Evolutionary conservation across 2,888 invertebrate species (phyloP), one percentile per base, ranked within the genome.

Genomic region (Cancer borealis): DNA sequence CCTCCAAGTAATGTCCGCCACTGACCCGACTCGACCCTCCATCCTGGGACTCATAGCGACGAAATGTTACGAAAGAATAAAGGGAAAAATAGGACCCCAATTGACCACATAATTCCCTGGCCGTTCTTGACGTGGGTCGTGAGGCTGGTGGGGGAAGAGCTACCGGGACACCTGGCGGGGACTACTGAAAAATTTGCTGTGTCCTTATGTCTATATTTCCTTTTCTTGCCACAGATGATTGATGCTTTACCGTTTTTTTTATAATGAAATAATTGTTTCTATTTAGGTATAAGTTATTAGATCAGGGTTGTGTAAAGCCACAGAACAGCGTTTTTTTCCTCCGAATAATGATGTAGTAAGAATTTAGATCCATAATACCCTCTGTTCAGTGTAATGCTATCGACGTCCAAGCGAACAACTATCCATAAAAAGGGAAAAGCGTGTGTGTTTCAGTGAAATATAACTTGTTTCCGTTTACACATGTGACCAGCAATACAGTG

Each of bases 11-110:
- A 79, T 79, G 30, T 79, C 26, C 79, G 8, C n/a, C 79, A 14
- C 30, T 14, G 30, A 6, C 79, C 79, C 30, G 30, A 5, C 79
- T 2, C 10, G 8, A 6, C 79, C 79, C 30, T 79, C 30, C 79
- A 79, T 30, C 30, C 79, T 79, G 66, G n/a, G 66, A n/a, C 66
- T 66, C 66, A 66, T 6, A 66, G 3, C 1, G 21, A 8, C 66
- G n/a, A 66, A 66, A 66, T 79, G 79, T 79, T 30, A 79, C 30
- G 79, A 30, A 79, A 79, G 73, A 73, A 73, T n/a, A 73, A 73
- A 26, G 26, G 73, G 73, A 73, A 21, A 79, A 79, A 30, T 30
- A 79, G 30, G 79, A 12, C 0, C 79, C 79, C 30, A 10, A 79
- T 79, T 30, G 79, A 79, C 79, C 26, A 79, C 30, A 79, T 79